A percentile compares a stretch with the other conserved stretches of the same genome.
Evolutionary conservation across 2,888 invertebrate genomes (phyloP).

Genomic region (Capitulum mitella): DNA sequence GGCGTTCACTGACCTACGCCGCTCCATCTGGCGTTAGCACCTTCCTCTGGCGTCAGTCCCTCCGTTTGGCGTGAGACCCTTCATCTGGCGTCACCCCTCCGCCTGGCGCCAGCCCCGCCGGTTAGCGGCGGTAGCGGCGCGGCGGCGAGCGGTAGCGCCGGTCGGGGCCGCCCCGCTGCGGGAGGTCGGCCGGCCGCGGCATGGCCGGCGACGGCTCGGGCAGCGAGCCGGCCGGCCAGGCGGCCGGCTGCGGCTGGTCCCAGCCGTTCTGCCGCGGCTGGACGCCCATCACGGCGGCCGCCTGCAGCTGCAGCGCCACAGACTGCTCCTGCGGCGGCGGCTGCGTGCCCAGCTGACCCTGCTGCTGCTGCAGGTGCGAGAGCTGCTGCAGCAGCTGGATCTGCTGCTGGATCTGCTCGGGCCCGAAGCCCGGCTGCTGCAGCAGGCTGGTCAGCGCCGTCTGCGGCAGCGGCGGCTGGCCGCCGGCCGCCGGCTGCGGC

Average conservation of each 20-base stretch:
- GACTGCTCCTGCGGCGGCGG: not conserved
- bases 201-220: not conserved
- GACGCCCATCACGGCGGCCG: not conserved
- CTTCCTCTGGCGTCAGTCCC: no score
- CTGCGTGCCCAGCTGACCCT: not conserved
- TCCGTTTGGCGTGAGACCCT: no score
- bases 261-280: not conserved
- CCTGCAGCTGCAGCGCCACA: not conserved
- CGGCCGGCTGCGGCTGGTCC: not conserved
- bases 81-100: no score
- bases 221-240: not conserved
- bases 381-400: constrained; percentile 19
- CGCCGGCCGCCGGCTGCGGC: not conserved
- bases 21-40: no score
- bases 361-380: not conserved
- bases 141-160: not conserved
- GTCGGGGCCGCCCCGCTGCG: not conserved
- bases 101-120: no score
- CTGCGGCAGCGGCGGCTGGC: not conserved
- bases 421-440: not conserved
- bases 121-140: not conserved
- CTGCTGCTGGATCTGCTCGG: constrained; percentile 6
- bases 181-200: not conserved
- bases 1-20: no score
- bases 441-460: not conserved